Evolutionary conservation across 2,113 vertebrate genomes (phyloP).

Genomic region (Tachycineta bicolor): DNA sequence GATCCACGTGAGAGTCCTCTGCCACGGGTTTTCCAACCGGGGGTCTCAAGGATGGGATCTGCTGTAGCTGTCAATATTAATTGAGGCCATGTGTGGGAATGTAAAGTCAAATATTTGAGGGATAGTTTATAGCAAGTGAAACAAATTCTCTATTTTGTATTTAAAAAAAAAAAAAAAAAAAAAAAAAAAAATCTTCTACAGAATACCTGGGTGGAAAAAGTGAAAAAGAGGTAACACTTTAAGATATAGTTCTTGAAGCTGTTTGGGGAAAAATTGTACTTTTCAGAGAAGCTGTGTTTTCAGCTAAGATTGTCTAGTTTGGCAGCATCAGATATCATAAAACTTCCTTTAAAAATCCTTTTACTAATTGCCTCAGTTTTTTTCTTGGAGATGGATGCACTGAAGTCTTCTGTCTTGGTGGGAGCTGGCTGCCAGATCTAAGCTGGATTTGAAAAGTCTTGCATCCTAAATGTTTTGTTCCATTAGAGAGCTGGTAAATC

Average conservation of each 20-base stretch:
- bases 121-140: not conserved
- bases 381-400: not conserved
- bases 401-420: not conserved
- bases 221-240: not conserved
- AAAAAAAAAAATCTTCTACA: not conserved
- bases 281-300: not conserved
- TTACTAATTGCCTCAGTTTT: not conserved
- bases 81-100: not conserved
- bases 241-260: not conserved
- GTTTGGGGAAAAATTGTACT: not conserved
- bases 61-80: not conserved
- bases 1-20: not conserved
- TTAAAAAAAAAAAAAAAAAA: not conserved
- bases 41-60: not conserved
- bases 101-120: not conserved
- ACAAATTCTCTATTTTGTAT: not conserved
- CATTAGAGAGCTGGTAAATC: constrained; percentile 20
- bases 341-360: not conserved
- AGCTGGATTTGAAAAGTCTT: not conserved
- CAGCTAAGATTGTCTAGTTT: not conserved
- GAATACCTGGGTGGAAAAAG: not conserved
- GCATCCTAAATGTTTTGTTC: not conserved
- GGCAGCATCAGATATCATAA: not conserved
- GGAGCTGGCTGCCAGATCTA: not conserved
- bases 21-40: not conserved